These are phyloP conservation scores for Physella acuta DNA, from an alignment of 1,140 invertebrate genomes.

Conservation along the genomic window DNA sequence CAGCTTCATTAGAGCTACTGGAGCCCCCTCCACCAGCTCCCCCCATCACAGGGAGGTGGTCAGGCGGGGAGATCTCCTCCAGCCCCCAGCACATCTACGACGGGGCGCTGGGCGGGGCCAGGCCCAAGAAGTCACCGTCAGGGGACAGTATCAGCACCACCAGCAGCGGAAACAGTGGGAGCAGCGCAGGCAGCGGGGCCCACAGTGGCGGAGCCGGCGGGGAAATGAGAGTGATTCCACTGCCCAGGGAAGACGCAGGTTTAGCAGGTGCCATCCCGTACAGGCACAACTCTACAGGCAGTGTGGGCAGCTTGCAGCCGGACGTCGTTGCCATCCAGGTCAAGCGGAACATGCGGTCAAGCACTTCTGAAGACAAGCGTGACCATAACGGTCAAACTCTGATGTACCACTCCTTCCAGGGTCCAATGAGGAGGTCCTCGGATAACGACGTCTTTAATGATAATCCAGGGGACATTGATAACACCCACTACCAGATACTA, in stretches of 20 bases:
- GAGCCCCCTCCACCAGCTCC: conserved; percentile 42
- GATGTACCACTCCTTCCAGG: conserved; percentile 73
- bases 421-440: conserved; percentile 27
- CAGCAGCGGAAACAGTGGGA: conserved; percentile 41
- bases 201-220: conserved; percentile 13
- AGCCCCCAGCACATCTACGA: conserved; percentile 29
- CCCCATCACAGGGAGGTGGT: conserved; percentile 40
- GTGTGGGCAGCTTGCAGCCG: conserved; percentile 39
- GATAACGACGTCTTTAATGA: conserved; percentile 34
- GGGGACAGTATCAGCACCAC: conserved; percentile 53
- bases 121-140: conserved; percentile 48
- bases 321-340: conserved; percentile 62
- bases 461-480: conserved; percentile 34
- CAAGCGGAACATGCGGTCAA: conserved; percentile 38
- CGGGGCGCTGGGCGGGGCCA: conserved; percentile 22
- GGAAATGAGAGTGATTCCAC: conserved; percentile 25
- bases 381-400: conserved; percentile 62
- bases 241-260: conserved; percentile 26
- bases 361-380: conserved; percentile 29
- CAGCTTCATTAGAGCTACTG: conserved; percentile 36
- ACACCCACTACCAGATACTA: conserved; percentile 23
- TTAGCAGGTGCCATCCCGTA: conserved; percentile 18
- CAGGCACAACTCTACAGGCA: conserved; percentile 28
- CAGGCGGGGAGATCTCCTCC: conserved; percentile 39
- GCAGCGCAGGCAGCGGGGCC: conserved; percentile 22